Conservation (phyloP, 2,888 invertebrate species). For the Capitulum mitella region DNA sequence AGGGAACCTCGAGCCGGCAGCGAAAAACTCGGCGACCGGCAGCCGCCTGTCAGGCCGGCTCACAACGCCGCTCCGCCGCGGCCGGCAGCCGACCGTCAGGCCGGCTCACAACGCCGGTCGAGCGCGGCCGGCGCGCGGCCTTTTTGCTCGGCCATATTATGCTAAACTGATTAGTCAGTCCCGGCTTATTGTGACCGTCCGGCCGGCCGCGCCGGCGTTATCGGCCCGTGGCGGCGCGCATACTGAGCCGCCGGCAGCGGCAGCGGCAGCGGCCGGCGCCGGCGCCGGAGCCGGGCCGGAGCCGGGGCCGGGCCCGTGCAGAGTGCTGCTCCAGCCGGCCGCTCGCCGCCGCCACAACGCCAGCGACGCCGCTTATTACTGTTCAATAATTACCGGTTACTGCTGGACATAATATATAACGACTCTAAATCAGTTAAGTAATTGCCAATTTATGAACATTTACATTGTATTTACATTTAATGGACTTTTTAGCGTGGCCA, state of each 20-base stretch:
- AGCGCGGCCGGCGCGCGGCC: not conserved
- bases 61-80: not conserved
- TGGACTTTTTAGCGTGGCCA: slow-evolving; percentile 6
- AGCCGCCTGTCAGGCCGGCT: not conserved
- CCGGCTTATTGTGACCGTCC: not conserved
- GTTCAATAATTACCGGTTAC: not conserved
- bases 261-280: no score
- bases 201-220: not conserved
- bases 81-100: not conserved
- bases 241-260: not conserved
- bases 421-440: slow-evolving; percentile 23
- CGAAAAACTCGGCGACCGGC: no score
- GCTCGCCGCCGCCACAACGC: not conserved
- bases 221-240: not conserved
- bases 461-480: slow-evolving; percentile 23
- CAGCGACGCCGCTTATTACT: not conserved
- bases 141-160: slow-evolving; percentile 16
- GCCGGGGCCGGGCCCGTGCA: no score
- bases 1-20: no score
- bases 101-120: not conserved
- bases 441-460: slow-evolving; percentile 23
- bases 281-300: no score
- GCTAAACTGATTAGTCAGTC: slow-evolving; percentile 7
- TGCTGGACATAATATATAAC: not conserved
- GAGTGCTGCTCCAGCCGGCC: no score